A percentile compares a stretch with the other conserved stretches of the same genome.
Evolutionary conservation across 2,113 vertebrate genomes (phyloP).

Genomic region (Mastomys coucha): DNA sequence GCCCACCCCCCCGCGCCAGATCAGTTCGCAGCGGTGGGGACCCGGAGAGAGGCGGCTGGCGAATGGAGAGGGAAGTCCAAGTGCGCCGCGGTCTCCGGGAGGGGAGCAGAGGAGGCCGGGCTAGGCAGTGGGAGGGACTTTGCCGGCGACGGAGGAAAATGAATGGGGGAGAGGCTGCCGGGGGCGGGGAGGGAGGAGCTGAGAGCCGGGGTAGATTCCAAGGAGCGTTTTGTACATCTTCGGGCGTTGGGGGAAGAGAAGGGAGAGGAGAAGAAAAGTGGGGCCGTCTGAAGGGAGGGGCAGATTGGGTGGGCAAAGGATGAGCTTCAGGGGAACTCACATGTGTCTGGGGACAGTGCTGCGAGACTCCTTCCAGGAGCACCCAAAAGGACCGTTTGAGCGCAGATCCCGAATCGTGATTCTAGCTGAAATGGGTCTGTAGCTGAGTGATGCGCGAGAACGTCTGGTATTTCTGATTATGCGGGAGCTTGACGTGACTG

Average conservation of each 20-base stretch:
- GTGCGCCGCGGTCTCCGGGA: constrained; percentile 86
- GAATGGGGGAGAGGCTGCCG: constrained; percentile 84
- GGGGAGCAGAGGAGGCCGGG: constrained; percentile 83
- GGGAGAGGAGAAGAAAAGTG: neutral
- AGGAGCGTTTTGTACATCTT: constrained; percentile 84
- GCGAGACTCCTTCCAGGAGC: neutral
- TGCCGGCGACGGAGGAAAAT: constrained; percentile 73
- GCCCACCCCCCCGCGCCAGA: constrained; percentile 69
- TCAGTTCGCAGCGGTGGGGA: constrained; percentile 86
- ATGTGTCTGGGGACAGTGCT: neutral
- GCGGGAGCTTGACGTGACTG: neutral
- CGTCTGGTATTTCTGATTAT: neutral
- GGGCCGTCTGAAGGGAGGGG: constrained; percentile 62
- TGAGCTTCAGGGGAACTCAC: neutral
- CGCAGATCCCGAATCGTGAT: neutral
- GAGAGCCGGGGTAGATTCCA: constrained; percentile 74
- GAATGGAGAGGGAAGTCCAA: constrained; percentile 87
- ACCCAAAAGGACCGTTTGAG: neutral
- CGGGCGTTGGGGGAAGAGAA: constrained; percentile 63
- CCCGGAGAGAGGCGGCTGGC: constrained; percentile 80
- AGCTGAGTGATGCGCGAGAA: neutral
- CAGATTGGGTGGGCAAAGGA: constrained; percentile 55
- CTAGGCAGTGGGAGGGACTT: constrained; percentile 84
- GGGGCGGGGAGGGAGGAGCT: constrained; percentile 81
- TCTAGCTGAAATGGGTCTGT: neutral